These are phyloP conservation scores for Trichogramma dendrolimi DNA, from an alignment of 2,888 invertebrate genomes.

Conservation along the genomic window DNA sequence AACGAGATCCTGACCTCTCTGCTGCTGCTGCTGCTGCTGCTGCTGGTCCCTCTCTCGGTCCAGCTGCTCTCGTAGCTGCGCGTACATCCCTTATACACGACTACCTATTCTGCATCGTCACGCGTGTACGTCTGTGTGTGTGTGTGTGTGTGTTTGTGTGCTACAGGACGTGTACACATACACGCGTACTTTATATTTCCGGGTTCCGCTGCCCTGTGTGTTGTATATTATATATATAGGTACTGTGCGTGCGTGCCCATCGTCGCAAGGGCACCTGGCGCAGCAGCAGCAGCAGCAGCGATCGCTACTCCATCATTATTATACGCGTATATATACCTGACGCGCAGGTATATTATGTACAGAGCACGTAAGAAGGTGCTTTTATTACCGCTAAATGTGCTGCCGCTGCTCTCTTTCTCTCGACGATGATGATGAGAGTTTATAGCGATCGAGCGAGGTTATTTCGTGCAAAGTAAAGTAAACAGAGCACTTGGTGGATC, in stretches of 20 bases:
- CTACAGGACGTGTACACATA: slow-evolving; percentile 40
- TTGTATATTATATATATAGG: slow-evolving; percentile 38
- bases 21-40: not conserved
- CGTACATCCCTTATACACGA: not conserved
- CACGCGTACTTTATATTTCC: slow-evolving; percentile 42
- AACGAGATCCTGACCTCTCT: too few species aligned
- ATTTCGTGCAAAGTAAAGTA: too few species aligned
- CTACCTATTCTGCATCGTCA: not conserved
- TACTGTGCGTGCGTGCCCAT: not conserved
- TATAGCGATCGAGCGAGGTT: too few species aligned
- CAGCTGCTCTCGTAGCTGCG: slow-evolving; percentile 16
- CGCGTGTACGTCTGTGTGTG: slow-evolving; percentile 11
- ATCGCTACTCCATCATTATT: too few species aligned
- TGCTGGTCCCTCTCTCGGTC: slow-evolving; percentile 9
- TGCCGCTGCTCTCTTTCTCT: too few species aligned
- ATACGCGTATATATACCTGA: too few species aligned
- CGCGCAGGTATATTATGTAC: too few species aligned
- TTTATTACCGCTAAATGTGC: too few species aligned
- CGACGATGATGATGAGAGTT: too few species aligned
- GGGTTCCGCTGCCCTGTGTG: slow-evolving; percentile 43
- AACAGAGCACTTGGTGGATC: too few species aligned
- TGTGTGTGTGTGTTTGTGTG: not conserved
- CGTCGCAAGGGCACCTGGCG: not conserved
- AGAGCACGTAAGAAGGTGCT: too few species aligned
- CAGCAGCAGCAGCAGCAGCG: too few species aligned